Percentiles rank a stretch among this genome's conserved stretches.
phyloP scores from a whole-genome alignment of 1,140 invertebrate genomes.

The Eupristina koningsbergeri region DNA sequence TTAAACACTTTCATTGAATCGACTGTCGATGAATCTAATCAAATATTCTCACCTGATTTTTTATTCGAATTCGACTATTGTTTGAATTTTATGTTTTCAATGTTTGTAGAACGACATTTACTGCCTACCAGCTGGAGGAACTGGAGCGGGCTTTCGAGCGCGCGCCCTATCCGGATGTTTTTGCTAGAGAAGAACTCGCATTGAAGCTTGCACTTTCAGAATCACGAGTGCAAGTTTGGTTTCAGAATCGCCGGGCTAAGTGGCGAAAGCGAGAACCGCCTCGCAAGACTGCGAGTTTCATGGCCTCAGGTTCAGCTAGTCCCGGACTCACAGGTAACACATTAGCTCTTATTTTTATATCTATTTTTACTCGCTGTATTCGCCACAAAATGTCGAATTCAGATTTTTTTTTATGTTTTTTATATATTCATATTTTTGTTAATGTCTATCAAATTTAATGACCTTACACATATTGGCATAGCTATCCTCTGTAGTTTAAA shows the following conservation, averaged over 20 bases:
- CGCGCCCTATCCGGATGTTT: slow-evolving; percentile 97
- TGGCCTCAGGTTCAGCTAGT: slow-evolving; percentile 73
- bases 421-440: too few relatives aligned
- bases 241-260: slow-evolving; percentile 95
- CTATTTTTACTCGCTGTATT: too few relatives aligned
- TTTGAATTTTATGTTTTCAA: too few relatives aligned
- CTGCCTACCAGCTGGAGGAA: slow-evolving; percentile 95
- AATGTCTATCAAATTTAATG: too few relatives aligned
- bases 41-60: too few relatives aligned
- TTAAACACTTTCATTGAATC: too few relatives aligned
- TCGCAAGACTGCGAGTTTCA: slow-evolving; percentile 88
- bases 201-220: slow-evolving; percentile 92
- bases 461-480: too few relatives aligned
- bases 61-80: neutral
- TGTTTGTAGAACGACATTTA: slow-evolving; percentile 97
- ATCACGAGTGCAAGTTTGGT: slow-evolving; percentile 95
- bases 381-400: too few relatives aligned
- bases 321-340: slow-evolving; percentile 72
- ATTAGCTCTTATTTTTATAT: too few relatives aligned
- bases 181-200: slow-evolving; percentile 94
- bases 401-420: too few relatives aligned
- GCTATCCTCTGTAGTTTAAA: too few relatives aligned
- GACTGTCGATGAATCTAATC: too few relatives aligned
- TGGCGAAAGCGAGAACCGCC: slow-evolving; percentile 98
- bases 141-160: slow-evolving; percentile 94